A percentile compares a stretch with the other conserved stretches of the same genome.
Conservation (phyloP, 2,797 vertebrate species). For the Rhodeus uyekii region DNA sequence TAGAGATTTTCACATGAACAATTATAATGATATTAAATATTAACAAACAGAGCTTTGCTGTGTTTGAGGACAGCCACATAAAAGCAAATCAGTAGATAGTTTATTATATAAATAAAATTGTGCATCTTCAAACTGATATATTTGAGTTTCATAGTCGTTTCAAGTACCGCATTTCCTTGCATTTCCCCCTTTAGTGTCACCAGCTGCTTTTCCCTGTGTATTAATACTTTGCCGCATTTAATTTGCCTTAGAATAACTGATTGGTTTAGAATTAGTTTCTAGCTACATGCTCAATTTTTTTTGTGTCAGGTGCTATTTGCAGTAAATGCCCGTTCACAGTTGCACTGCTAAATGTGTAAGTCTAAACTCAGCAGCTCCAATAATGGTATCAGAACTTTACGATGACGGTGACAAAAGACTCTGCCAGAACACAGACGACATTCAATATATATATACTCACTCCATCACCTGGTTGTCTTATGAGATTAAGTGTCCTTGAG, state of each 20-base stretch:
- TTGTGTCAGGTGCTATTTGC: neutral
- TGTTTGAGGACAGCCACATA: neutral
- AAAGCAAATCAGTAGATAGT: neutral
- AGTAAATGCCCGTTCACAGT: neutral
- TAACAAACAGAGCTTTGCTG: neutral
- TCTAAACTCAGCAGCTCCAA: neutral
- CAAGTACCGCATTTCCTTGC: neutral
- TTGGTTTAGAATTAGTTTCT: neutral
- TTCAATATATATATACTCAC: neutral
- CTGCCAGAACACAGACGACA: neutral
- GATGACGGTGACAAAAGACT: neutral
- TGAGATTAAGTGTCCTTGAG: conserved; percentile 17
- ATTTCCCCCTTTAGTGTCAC: neutral
- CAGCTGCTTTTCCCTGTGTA: neutral
- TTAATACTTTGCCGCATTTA: neutral
- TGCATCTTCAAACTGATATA: neutral
- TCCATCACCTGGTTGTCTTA: neutral
- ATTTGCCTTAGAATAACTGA: neutral
- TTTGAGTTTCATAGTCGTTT: neutral
- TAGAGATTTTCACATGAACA: neutral
- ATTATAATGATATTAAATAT: neutral
- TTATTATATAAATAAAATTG: neutral
- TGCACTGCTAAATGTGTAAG: neutral
- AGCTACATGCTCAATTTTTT: neutral
- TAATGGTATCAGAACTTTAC: conserved; percentile 4